phyloP scores from a whole-genome alignment of 2,888 invertebrate species.

The Papilio elwesi region DNA sequence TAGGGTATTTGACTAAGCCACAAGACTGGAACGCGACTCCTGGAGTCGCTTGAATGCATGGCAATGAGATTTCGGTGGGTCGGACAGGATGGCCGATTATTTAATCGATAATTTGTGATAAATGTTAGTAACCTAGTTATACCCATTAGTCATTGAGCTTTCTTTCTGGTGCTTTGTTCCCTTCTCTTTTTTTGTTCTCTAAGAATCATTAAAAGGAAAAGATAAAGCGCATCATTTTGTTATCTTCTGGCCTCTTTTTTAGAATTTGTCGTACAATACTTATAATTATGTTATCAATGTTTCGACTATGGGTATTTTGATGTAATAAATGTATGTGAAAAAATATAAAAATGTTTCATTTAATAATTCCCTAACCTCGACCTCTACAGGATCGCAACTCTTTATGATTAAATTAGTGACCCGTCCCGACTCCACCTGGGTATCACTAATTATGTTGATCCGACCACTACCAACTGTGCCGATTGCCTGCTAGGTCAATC shows the following conservation, averaged over 20 bases:
- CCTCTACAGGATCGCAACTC: neutral
- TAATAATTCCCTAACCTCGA: neutral
- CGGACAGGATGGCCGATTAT: constrained; percentile 8
- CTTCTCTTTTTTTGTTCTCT: constrained; percentile 4
- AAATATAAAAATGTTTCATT: neutral
- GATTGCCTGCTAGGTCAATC: too few species aligned
- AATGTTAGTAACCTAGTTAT: neutral
- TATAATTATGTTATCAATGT: neutral
- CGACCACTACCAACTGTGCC: too few species aligned
- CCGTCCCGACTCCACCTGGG: too few species aligned
- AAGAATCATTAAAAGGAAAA: neutral
- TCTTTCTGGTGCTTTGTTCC: constrained; percentile 1
- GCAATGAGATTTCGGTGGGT: neutral
- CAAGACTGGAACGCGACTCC: constrained; percentile 7
- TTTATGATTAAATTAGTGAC: neutral
- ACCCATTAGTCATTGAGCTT: constrained; percentile 12
- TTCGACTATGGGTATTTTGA: constrained; percentile 17
- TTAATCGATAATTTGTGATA: constrained; percentile 3
- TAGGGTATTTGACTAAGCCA: neutral
- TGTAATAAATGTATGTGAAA: constrained; percentile 8
- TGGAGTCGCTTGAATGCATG: neutral
- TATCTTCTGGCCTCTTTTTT: neutral
- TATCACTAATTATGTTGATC: too few species aligned
- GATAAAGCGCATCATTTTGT: neutral
- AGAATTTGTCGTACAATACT: neutral